A percentile compares a stretch with the other conserved stretches of the same genome.
Evolutionary conservation across 2,113 vertebrate genomes (phyloP).

Genomic region (Casuarius casuarius): DNA sequence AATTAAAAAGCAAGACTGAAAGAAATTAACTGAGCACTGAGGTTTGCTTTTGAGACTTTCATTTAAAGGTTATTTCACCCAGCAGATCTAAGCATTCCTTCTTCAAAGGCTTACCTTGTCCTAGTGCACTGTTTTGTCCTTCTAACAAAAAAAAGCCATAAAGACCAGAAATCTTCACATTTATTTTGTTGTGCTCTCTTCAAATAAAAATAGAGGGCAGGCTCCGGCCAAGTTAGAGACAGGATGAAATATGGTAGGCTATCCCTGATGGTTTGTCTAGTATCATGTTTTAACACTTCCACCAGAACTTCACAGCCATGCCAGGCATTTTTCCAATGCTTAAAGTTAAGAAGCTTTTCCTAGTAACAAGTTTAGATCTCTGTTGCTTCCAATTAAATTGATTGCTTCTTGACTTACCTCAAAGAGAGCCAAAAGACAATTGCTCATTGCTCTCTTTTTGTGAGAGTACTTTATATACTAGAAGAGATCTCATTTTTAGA

Average conservation of each 20-base stretch:
- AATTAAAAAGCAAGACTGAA: background rate
- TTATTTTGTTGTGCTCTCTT: background rate
- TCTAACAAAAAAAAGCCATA: background rate
- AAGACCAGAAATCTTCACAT: background rate
- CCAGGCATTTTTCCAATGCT: background rate
- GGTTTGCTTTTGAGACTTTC: background rate
- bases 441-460: background rate
- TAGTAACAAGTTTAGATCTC: background rate
- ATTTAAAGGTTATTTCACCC: background rate
- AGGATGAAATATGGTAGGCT: fast-evolving
- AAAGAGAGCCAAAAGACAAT: background rate
- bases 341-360: background rate
- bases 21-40: background rate
- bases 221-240: background rate
- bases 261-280: background rate
- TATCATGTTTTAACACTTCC: background rate
- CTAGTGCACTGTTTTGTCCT: background rate
- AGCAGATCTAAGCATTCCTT: background rate
- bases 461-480: background rate
- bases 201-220: background rate
- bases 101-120: background rate
- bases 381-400: background rate
- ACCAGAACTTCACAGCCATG: background rate
- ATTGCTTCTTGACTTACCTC: slow-evolving; percentile 12
- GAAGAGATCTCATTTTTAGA: background rate